Evolutionary conservation across 2,113 vertebrate species (phyloP), one percentile per base, ranked within the genome.

Genomic region (Pao palembangensis): DNA sequence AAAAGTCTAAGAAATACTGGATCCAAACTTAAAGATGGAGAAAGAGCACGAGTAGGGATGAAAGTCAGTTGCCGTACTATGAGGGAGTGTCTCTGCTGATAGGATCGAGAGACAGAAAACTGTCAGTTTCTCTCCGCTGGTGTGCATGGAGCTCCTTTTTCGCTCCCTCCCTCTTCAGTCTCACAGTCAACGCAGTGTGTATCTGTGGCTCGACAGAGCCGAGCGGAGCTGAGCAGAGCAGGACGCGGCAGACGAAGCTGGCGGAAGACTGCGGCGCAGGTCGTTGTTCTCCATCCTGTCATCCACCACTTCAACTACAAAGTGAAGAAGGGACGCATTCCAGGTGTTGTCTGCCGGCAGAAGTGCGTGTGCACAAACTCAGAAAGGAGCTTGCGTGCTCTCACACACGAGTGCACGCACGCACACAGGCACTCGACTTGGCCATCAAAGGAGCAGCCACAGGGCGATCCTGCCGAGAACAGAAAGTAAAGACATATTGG

Each of bases 401-500:
- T 0, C 64, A 0, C 53, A 3, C 20, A 5, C 25, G 14, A n/a
- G 17, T 28, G 18, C 62, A 31, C 64, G 0, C 28, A 7, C 56
- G 8, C 46, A 14, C 41, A 23, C 41, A 47, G 2, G 38, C 51
- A 10, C 51, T 43, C 68, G 57, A 18, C 64, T 38, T 38, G 71
- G 75, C 44, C 74, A 73, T 84, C 76, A 81, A 83, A 83, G 71
- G 64, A 75, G 58, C 67, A 61, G 81, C 79, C 73, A 69, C 54
- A 0, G 76, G 73, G 74, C 47, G 64, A 76, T 82, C 69, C 73
- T 51, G 71, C 73, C 44, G 67, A 80, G 73, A 73, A 68, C 62
- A 78, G 64, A 81, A 76, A 79, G 74, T 83, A 76, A 81, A 85
- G 78, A 83, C 72, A 77, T 68, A 80, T 80, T 76, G 85, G 83